Evolutionary conservation across 2,888 invertebrate species (phyloP), one percentile per base, ranked within the genome.

Genomic region (Anoncus sp.): DNA sequence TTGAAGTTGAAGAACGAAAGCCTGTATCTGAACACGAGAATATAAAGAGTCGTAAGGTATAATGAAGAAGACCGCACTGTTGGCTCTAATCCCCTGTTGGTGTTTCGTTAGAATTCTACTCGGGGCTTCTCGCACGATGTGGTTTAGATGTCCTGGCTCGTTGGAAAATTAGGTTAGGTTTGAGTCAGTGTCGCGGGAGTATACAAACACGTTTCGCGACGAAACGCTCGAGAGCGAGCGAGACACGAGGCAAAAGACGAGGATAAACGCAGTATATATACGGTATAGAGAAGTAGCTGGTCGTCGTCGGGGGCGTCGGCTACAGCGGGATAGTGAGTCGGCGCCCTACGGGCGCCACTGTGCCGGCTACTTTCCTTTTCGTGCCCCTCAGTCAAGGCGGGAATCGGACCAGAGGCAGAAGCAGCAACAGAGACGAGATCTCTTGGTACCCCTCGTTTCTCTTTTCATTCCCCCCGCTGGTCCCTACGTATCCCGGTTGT

Each of bases 291-390:
- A 66, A 72, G 51, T 65, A 69, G 59, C 70, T 49, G 63, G 72
- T 55, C 65, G 73, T 51, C 78, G 81, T 83, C 82, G 81, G 84
- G 79, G 79, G 83, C 78, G 81, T 82, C 80, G 81, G 82, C 77
- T 79, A 65, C 81, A 83, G 84, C 82, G 85, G 85, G 83, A 84
- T 83, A 80, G 85, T 82, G 85, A 84, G 85, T 83, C 86, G 87
- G 87, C 87, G 87, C 84, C 86, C 85, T 82, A 74, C 80, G 86
- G 89, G 89, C 89, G 89, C 89, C 89, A 87, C 83, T 72, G 81
- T 87, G 89, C 89, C 89, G 89, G 78, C 71, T 67, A 75, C 70
- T 70, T 67, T 75, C 55, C 70, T 72, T 86, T 84, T 83, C 81
- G 69, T 74, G 77, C 77, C 77, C 74, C 75, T 59, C 78, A 72